Evolutionary conservation across 92 coral and sea anemone species (phyloP).

Genomic region (Epizoanthus illoricatus): DNA sequence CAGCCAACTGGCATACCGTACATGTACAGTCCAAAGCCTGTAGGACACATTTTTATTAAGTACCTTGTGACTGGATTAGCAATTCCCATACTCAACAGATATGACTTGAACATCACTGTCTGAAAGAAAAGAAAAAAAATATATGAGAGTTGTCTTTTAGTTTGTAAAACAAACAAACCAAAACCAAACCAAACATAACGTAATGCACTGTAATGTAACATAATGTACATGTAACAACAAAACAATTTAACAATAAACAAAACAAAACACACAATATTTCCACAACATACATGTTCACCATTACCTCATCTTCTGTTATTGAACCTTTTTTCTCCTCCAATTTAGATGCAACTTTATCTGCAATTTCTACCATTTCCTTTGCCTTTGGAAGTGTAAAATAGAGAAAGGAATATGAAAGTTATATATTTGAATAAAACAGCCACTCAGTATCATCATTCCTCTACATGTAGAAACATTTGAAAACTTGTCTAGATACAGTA

Average conservation of each 20-base stretch:
- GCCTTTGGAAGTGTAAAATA: constrained; percentile 55
- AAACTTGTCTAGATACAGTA: too few species aligned
- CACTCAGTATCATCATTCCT: background rate
- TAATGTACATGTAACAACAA: too few species aligned
- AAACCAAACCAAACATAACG: background rate
- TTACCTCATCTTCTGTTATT: constrained; percentile 95
- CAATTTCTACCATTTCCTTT: constrained; percentile 95
- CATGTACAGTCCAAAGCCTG: too few species aligned
- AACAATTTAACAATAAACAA: background rate
- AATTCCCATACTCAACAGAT: constrained; percentile 95
- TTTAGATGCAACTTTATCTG: constrained; percentile 95
- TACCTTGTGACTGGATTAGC: constrained; percentile 98
- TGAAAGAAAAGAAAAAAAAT: constrained; percentile 35
- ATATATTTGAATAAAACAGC: background rate
- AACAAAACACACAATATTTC: background rate
- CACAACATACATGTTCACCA: background rate
- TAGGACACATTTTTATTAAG: background rate
- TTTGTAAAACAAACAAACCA: background rate
- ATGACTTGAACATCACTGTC: constrained; percentile 97
- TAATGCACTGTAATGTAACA: too few species aligned
- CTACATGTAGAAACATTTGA: background rate
- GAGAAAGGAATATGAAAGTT: too few species aligned
- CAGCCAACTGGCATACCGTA: too few species aligned
- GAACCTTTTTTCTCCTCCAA: constrained; percentile 95
- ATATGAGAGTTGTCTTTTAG: too few species aligned